These are phyloP conservation scores for Nothocercus julius DNA, from an alignment of 2,113 vertebrate genomes.

Conservation along the genomic window DNA sequence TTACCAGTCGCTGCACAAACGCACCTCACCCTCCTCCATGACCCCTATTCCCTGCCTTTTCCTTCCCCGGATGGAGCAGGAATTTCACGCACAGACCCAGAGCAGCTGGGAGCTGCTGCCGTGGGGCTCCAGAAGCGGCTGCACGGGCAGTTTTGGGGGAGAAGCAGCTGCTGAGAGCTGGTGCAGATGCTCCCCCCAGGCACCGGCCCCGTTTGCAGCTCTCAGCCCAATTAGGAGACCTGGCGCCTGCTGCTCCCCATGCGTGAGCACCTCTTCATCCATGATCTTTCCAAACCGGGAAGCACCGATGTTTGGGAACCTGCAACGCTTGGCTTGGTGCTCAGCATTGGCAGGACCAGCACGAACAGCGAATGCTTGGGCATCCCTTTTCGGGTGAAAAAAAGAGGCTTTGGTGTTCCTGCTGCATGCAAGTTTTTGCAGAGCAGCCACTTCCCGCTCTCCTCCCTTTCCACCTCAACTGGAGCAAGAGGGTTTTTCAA, in stretches of 20 bases:
- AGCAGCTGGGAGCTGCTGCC: neutral
- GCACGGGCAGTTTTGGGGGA: neutral
- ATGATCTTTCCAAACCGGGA: accelerated
- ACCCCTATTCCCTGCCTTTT: neutral
- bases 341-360: neutral
- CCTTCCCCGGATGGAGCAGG: neutral
- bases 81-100: accelerated
- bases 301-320: neutral
- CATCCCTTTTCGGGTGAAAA: neutral
- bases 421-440: neutral
- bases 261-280: neutral
- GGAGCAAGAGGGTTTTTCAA: neutral
- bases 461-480: neutral
- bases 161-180: neutral
- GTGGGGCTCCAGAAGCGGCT: no score
- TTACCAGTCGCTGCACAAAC: neutral
- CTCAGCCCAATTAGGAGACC: neutral
- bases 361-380: neutral
- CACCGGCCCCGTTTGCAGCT: neutral
- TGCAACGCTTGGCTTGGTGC: accelerated
- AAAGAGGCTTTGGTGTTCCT: neutral
- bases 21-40: neutral
- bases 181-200: accelerated
- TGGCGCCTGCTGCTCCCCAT: neutral
- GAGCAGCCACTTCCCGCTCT: accelerated